Base-by-base conservation (phyloP, 2,113 vertebrate genomes). In the Acrocephalus kingi region DNA sequence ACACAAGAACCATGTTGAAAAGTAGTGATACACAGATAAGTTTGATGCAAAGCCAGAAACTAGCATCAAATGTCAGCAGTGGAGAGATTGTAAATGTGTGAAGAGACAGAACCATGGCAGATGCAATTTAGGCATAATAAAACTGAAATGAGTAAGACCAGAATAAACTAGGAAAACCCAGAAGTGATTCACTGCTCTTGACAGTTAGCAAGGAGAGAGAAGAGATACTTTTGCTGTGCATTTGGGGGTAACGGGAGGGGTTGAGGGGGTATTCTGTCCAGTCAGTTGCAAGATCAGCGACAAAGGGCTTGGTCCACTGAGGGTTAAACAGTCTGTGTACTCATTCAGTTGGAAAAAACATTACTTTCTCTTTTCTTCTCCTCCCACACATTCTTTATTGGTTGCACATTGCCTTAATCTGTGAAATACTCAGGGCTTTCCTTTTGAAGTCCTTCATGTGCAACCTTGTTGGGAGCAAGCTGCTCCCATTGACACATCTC, bases 121-220 rank as follows among this genome's bases (percentile, higher is more conserved):
- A 84, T 74, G 72, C 17, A 74, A 71, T 74, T 86, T 69, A 80
- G 59, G 79, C 64, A 90, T 59, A 83, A 90, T 77, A 74, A 90
- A 91, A 75, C 37, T n/a, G 43, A 81, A 96, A 87, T 59, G 59
- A 93, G 33, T 90, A 90, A 92, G 35, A 95, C 11, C 68, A 93
- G 72, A 93, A 88, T 63, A 96, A 93, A 93, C 21, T 31, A 94
- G 82, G 77, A 82, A 94, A 90, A 67, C 55, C 85, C 72, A 94
- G 78, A 73, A 62, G 45, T 92, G 85, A 90, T 31, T 86, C 76
- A 91, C 13, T 71, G 28, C 22, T 80, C 46, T 35, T 77, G 86
- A 55, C 30, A 91, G 55, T 52, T 54, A 73, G 61, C 10, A 68
- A 91, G 28, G n/a, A 89, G 63, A 95, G 63, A 61, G 11, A 39